Evolutionary conservation across 2,113 vertebrate genomes (phyloP).

Genomic region (Tragelaphus imberbis): DNA sequence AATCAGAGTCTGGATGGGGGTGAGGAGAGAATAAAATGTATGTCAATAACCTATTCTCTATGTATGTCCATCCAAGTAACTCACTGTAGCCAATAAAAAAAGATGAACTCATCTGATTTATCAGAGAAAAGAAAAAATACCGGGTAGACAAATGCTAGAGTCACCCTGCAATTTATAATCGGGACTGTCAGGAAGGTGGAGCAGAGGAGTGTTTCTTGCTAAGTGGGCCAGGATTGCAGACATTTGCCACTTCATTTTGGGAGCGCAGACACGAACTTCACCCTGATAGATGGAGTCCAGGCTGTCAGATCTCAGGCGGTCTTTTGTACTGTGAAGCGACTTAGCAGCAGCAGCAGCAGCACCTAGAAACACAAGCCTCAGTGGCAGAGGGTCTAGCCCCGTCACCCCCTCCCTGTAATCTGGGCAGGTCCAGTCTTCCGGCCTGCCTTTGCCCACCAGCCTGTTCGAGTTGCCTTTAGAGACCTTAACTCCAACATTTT

Average conservation of each 20-base stretch:
- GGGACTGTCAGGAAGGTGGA: not conserved
- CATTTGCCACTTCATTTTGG: not conserved
- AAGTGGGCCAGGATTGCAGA: not conserved
- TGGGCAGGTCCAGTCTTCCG: rapidly evolving
- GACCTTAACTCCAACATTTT: not conserved
- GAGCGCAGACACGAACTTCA: not conserved
- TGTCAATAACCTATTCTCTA: not conserved
- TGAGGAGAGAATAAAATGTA: not conserved
- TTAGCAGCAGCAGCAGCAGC: not conserved
- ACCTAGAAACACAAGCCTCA: not conserved
- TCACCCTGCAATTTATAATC: not conserved
- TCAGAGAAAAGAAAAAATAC: not conserved
- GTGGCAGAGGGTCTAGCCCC: no score
- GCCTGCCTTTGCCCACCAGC: rapidly evolving
- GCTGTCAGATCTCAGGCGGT: not conserved
- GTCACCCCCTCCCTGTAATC: not conserved
- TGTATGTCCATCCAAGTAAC: not conserved
- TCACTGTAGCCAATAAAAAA: not conserved
- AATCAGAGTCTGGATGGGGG: not conserved
- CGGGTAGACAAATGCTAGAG: not conserved
- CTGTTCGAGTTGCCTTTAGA: not conserved
- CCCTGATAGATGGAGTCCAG: not conserved
- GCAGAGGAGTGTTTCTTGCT: not conserved
- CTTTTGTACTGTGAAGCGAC: not conserved
- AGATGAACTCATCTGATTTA: not conserved